Conservation (phyloP, 2,888 invertebrate genomes). For the Drosophila nr. perissopoda region DNA sequence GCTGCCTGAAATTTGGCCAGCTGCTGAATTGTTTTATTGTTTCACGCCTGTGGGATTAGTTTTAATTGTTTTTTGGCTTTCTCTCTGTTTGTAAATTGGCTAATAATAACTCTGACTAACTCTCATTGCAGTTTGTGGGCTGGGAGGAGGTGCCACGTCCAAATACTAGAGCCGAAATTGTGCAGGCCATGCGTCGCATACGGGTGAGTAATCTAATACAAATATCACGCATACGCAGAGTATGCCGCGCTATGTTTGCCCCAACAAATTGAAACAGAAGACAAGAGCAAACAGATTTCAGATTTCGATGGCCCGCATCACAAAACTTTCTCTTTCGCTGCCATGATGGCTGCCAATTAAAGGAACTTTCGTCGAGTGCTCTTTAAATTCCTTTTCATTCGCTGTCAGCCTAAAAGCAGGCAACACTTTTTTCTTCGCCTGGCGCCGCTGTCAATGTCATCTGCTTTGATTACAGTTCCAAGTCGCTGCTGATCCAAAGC, state of each 20-base stretch:
- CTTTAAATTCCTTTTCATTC: conserved; percentile 47
- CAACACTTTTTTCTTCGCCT: conserved; percentile 48
- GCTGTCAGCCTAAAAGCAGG: conserved; percentile 42
- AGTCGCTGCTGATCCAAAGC: conserved; percentile 29
- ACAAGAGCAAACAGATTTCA: conserved; percentile 13
- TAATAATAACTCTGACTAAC: conserved; percentile 32
- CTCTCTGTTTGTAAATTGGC: conserved; percentile 18
- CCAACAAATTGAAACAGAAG: conserved; percentile 14
- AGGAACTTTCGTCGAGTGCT: conserved; percentile 42
- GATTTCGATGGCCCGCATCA: conserved; percentile 34
- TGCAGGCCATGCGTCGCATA: conserved; percentile 99
- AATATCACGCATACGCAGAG: conserved; percentile 29
- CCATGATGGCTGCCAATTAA: conserved; percentile 51
- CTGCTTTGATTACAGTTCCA: conserved; percentile 72
- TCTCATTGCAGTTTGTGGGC: conserved; percentile 96
- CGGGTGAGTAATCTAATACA: conserved; percentile 89
- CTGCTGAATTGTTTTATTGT: conserved; percentile 19
- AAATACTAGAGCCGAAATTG: conserved; percentile 98
- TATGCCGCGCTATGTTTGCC: neutral
- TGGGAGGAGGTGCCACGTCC: conserved; percentile 98
- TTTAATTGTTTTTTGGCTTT: conserved; percentile 12
- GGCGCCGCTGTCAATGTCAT: conserved; percentile 48
- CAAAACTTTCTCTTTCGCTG: conserved; percentile 12
- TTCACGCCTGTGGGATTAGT: neutral
- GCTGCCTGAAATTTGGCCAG: conserved; percentile 11